Base-by-base conservation (phyloP, 2,113 vertebrate species). In the Sphyrna mokarran region DNA sequence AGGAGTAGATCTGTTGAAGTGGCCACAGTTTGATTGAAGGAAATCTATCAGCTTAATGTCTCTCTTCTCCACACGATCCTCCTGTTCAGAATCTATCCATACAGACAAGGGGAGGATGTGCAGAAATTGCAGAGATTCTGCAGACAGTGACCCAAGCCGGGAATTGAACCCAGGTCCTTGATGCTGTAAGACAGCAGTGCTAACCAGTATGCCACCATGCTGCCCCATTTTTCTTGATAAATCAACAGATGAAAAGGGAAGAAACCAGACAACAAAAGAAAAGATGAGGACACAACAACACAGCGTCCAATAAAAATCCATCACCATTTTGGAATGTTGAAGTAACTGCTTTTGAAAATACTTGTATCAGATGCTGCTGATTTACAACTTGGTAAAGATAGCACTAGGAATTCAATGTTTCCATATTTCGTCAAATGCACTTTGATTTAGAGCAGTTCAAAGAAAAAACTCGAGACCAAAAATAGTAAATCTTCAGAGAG, bases 321-420 rank as follows among this genome's bases (percentile, higher is more conserved):
- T 93, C 89, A 22, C 2, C 20, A 66, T 9, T 93, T 93, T 93
- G 89, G 89, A 93, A 93, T 33, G 66, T 18, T 63, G 33, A 66
- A 66, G 58, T 22, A 91, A n/a, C 20, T n/a, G n/a, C 58, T 7
- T 8, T 33, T 6, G 29, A 20, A 91, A 63, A n/a, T 63, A 63
- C 33, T 66, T 91, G 6, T 1, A 58, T 90, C 63, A 37, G 89
- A 37, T n/a, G 8, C 61, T 20, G 66, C 16, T 37, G 33, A 93
- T 93, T 66, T 93, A 66, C 8, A 66, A 37, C 61, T 68, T 68
- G 89, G 89, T 66, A 93, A 93, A 93, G 63, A 93, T 93, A 40
- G 61, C 22, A 22, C 33, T 2, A 93, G 22, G 89, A 66, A 68
- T 66, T 93, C 89, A 93, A n/a, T 22, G 37, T 93, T 93, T 68